Percentiles rank a stretch among this genome's conserved stretches.
These are phyloP conservation scores for Drosophila anomelani DNA, from an alignment of 2,888 invertebrate species.

Conservation along the genomic window DNA sequence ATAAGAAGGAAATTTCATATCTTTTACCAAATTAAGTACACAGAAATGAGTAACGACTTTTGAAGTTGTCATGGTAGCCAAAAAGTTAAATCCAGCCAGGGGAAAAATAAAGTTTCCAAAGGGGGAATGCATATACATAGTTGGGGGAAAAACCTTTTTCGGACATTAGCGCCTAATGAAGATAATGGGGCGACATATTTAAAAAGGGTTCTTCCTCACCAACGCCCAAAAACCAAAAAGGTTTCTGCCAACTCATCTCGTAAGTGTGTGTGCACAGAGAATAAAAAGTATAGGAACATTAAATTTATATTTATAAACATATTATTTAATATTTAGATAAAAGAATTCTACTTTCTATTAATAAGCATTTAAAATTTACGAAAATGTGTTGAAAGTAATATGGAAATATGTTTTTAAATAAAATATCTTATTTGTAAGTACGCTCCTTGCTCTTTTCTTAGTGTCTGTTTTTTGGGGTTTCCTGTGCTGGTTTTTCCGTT, in stretches of 20 bases:
- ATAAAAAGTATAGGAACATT: background rate
- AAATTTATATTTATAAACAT: too few relatives aligned
- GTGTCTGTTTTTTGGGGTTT: conserved; percentile 32
- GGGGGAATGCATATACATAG: conserved; percentile 33
- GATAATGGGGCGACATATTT: conserved; percentile 75
- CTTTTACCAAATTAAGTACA: conserved; percentile 74
- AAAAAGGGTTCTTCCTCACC: conserved; percentile 46
- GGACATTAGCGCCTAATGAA: conserved; percentile 74
- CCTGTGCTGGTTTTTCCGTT: conserved; percentile 47
- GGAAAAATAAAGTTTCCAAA: conserved; percentile 39
- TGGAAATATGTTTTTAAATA: background rate
- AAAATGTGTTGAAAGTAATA: background rate
- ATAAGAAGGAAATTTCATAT: conserved; percentile 70
- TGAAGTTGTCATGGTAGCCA: conserved; percentile 68
- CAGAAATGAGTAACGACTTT: conserved; percentile 80
- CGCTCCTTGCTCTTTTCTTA: background rate
- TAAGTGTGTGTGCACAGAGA: conserved; percentile 9
- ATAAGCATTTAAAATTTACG: background rate
- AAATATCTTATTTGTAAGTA: too few relatives aligned
- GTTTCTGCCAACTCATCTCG: conserved; percentile 60
- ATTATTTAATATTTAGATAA: background rate
- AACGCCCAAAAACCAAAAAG: conserved; percentile 26
- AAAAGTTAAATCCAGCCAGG: conserved; percentile 45
- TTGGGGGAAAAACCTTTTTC: conserved; percentile 46
- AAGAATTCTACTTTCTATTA: background rate